Evolutionary conservation across 2,888 invertebrate species (phyloP), one percentile per base, ranked within the genome.

Genomic region (Cosmia pyralina): DNA sequence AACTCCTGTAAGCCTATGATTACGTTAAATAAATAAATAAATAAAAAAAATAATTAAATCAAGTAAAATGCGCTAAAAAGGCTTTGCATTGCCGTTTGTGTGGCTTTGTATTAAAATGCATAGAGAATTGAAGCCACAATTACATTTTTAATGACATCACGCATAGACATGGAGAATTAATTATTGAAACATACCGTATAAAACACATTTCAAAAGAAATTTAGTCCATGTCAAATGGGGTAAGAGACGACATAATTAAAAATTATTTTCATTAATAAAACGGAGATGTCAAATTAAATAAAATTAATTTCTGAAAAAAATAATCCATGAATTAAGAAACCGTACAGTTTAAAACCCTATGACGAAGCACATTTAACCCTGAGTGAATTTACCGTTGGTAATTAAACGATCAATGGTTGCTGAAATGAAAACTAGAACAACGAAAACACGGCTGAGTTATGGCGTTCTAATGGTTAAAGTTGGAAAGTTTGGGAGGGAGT

Each of bases 401-500:
- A 83, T 77, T 77, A 79, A 72, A 81, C 80, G 76, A 65, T 70
- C 81, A 84, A 81, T 78, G 77, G 69, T 60, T 86, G 82, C 84
- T 83, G 76, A 79, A 85, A 83, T 72, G 82, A 82, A 85, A 88
- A 85, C 81, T 85, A 82, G 85, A 85, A 73, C 77, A 86, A 72
- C 72, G 75, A 80, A 82, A 85, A 77, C 83, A 77, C 72, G 81
- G 58, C 75, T 87, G 83, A 88, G 80, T 89, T 88, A 90, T 88
- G 80, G 88, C 85, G 85, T 87, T 89, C 85, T 91, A 91, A 92
- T 91, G 90, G 88, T 78, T 84, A 77, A 91, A 92, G 89, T 92
- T 92, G 62, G 67, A 69, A 70, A 87, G 86, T 88, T 87, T 76
- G 75, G 82, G 78, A 81, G 73, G 77, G 77, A 88, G 79, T 85